Percentiles rank a stretch among this genome's conserved stretches.
These are phyloP conservation scores for Condylostylus longicornis DNA, from an alignment of 1,140 invertebrate genomes.

Conservation along the genomic window DNA sequence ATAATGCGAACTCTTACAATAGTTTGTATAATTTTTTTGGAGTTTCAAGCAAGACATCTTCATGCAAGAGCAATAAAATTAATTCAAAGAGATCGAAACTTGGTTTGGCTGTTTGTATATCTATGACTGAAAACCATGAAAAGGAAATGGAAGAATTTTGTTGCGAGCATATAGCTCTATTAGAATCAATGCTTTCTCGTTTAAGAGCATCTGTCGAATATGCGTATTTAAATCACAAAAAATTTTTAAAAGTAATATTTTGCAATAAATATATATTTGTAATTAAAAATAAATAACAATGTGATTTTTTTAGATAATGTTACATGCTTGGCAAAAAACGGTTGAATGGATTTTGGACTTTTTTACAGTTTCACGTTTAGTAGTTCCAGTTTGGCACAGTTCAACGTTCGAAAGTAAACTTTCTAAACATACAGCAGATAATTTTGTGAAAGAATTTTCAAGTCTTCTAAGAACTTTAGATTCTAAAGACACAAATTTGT, in stretches of 20 bases:
- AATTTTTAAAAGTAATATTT: constrained; percentile 16
- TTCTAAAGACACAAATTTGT: constrained; percentile 71
- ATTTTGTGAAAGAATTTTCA: constrained; percentile 43
- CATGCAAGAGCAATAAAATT: constrained; percentile 12
- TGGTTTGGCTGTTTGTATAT: constrained; percentile 37
- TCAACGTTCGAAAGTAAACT: constrained; percentile 33
- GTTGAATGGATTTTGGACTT: constrained; percentile 46
- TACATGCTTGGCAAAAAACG: constrained; percentile 37
- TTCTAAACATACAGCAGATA: constrained; percentile 35
- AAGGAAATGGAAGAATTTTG: constrained; percentile 51
- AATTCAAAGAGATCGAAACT: constrained; percentile 33
- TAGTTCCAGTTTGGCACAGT: constrained; percentile 50
- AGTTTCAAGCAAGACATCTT: too few species aligned
- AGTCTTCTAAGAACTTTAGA: constrained; percentile 44
- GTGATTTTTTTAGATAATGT: constrained; percentile 29
- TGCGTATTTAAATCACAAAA: constrained; percentile 29
- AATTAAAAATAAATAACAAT: neutral
- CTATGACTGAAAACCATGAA: constrained; percentile 28
- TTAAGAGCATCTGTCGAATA: constrained; percentile 45
- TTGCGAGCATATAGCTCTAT: constrained; percentile 62
- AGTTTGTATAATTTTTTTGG: too few species aligned
- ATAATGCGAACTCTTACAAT: constrained; percentile 7
- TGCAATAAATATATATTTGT: neutral
- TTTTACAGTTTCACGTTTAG: constrained; percentile 47
- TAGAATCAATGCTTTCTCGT: constrained; percentile 63